phyloP scores from a whole-genome alignment of 2,113 vertebrate species.

The Antechinus stuartii region DNA sequence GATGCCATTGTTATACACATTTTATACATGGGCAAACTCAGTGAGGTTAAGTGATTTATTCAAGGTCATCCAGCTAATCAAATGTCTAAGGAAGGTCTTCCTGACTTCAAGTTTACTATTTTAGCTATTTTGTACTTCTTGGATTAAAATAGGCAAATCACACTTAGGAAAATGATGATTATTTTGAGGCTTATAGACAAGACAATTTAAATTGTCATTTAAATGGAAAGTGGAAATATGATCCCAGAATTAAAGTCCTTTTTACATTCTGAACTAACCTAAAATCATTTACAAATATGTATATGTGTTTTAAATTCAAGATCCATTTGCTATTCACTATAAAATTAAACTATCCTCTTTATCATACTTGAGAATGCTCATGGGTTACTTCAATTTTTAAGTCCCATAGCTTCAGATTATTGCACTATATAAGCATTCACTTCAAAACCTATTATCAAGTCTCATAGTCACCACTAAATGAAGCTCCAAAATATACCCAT shows the following conservation, averaged over 20 bases:
- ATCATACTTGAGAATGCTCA: constrained; percentile 45
- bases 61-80: neutral
- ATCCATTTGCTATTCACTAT: constrained; percentile 41
- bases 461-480: neutral
- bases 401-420: constrained; percentile 21
- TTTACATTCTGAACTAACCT: constrained; percentile 28
- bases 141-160: neutral
- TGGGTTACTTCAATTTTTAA: constrained; percentile 59
- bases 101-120: neutral
- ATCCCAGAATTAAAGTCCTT: constrained; percentile 41
- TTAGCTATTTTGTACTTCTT: neutral
- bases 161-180: neutral
- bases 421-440: constrained; percentile 31
- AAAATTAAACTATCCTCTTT: constrained; percentile 66
- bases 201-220: constrained; percentile 40
- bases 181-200: constrained; percentile 57
- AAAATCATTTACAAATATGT: neutral
- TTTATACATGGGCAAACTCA: neutral
- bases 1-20: neutral
- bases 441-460: constrained; percentile 53
- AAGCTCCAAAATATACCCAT: constrained; percentile 9
- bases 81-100: neutral
- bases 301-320: constrained; percentile 52
- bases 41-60: neutral
- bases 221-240: neutral